These are phyloP conservation scores for Nycteola revayana DNA, from an alignment of 2,888 invertebrate genomes.

Conservation along the genomic window DNA sequence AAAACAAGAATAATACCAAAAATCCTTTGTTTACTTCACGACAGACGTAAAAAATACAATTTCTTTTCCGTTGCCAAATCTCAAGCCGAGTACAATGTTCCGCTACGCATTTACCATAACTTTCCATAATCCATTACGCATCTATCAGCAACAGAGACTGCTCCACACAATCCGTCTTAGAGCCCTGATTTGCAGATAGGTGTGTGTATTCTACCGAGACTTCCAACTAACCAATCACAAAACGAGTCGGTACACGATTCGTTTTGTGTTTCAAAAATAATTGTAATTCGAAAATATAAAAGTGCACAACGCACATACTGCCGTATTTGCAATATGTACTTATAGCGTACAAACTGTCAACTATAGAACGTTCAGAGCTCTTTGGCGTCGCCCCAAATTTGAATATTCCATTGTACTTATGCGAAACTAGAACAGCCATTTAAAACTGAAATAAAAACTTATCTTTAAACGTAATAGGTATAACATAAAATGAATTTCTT, in stretches of 20 bases:
- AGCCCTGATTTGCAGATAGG: constrained; percentile 23
- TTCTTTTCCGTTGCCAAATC: constrained; percentile 16
- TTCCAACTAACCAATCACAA: constrained; percentile 18
- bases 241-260: too few species aligned
- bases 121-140: constrained; percentile 31
- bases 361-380: constrained; percentile 20
- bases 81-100: constrained; percentile 16
- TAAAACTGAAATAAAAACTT: constrained; percentile 24
- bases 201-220: constrained; percentile 10
- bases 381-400: constrained; percentile 27
- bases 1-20: too few species aligned
- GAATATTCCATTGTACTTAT: constrained; percentile 21
- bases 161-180: constrained; percentile 14
- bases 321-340: constrained; percentile 1
- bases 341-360: constrained; percentile 16
- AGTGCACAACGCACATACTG: too few species aligned
- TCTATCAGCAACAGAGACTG: constrained; percentile 24
- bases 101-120: constrained; percentile 21
- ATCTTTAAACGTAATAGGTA: constrained; percentile 17
- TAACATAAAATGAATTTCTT: constrained; percentile 26
- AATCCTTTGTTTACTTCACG: too few species aligned
- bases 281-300: constrained; percentile 19
- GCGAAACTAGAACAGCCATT: constrained; percentile 20
- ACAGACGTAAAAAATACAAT: neutral
- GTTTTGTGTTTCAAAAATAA: constrained; percentile 23